Conservation (phyloP, 2,113 vertebrate genomes). For the Symphodus melops region DNA sequence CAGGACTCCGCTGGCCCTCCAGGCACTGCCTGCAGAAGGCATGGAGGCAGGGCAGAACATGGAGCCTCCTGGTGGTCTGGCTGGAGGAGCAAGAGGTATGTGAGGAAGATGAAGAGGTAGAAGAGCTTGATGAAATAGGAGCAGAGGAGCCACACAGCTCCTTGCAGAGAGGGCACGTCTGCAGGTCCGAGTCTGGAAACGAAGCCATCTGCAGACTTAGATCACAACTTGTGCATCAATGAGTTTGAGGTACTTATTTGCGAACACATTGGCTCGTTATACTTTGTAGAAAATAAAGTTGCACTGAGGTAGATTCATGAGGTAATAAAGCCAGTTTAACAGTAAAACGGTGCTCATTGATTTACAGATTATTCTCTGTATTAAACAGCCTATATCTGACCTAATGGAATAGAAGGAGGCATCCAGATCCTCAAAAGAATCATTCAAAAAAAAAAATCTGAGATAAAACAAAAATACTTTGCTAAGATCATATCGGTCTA, state of each 20-base stretch:
- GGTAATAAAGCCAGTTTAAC: slow-evolving; percentile 48
- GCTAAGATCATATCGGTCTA: not conserved
- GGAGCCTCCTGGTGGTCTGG: slow-evolving; percentile 84
- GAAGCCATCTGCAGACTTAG: slow-evolving; percentile 89
- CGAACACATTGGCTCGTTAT: slow-evolving; percentile 36
- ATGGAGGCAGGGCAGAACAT: slow-evolving; percentile 93
- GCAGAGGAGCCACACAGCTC: slow-evolving; percentile 92
- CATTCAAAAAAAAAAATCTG: slow-evolving; percentile 15
- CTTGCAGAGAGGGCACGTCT: slow-evolving; percentile 93
- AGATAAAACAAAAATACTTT: slow-evolving; percentile 16
- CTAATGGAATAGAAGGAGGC: slow-evolving; percentile 35
- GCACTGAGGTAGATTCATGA: slow-evolving; percentile 75
- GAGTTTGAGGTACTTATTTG: slow-evolving; percentile 60
- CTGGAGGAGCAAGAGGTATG: slow-evolving; percentile 84
- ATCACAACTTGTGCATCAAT: slow-evolving; percentile 49
- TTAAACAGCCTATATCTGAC: slow-evolving; percentile 25
- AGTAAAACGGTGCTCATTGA: slow-evolving; percentile 29
- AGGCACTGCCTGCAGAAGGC: slow-evolving; percentile 95
- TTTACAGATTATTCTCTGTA: slow-evolving; percentile 11
- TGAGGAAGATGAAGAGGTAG: slow-evolving; percentile 91
- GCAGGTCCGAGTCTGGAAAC: slow-evolving; percentile 92
- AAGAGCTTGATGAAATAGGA: slow-evolving; percentile 89
- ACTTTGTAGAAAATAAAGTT: slow-evolving; percentile 29
- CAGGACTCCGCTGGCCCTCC: slow-evolving; percentile 88
- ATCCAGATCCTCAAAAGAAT: slow-evolving; percentile 31